Conservation (phyloP, 2,888 invertebrate species). For the Dryococelus australis region DNA sequence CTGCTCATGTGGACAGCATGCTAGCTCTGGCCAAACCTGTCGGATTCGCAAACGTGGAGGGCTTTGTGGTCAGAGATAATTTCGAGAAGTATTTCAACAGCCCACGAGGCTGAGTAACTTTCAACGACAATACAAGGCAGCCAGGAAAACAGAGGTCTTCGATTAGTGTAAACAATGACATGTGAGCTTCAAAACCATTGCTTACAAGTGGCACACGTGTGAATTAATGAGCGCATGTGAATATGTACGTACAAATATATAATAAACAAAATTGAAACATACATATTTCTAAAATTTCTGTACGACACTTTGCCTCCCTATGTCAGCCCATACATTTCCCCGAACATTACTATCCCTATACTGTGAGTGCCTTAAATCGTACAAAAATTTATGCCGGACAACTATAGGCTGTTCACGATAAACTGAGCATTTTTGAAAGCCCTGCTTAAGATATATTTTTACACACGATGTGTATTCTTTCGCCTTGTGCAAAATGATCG, state of each 20-base stretch:
- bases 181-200: too few relatives aligned
- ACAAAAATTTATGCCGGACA: background rate
- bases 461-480: too few relatives aligned
- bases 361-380: background rate
- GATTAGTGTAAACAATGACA: background rate
- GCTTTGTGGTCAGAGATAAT: background rate
- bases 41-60: background rate
- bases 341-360: background rate
- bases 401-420: too few relatives aligned
- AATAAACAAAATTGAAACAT: background rate
- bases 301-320: background rate
- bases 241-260: too few relatives aligned
- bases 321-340: background rate
- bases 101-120: background rate
- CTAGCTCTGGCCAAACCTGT: background rate
- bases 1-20: background rate
- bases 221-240: too few relatives aligned
- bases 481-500: too few relatives aligned
- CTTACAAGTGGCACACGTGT: too few relatives aligned
- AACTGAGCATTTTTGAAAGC: too few relatives aligned
- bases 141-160: background rate
- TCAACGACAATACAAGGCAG: background rate
- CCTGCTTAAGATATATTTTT: too few relatives aligned
- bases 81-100: background rate
- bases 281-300: background rate